Percentiles rank a stretch among this genome's conserved stretches.
Conservation (phyloP, 1,140 invertebrate species). For the Drosophila fuyamai region DNA sequence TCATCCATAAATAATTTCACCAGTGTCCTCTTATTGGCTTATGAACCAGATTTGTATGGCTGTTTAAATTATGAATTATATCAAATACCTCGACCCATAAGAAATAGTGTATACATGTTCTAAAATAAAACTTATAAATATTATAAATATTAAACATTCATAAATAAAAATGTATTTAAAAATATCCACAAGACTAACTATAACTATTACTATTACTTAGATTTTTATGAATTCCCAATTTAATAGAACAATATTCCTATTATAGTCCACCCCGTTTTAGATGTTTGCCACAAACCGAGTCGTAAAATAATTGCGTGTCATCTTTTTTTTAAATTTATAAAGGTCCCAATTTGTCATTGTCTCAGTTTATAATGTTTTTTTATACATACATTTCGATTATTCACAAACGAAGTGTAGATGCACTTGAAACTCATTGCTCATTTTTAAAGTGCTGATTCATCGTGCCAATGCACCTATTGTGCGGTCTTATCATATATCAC, state of each 20-base stretch:
- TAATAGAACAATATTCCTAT: background rate
- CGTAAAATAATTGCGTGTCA: background rate
- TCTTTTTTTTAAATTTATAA: background rate
- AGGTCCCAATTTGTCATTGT: background rate
- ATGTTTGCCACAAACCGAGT: background rate
- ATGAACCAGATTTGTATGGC: background rate
- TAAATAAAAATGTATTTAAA: too few relatives aligned
- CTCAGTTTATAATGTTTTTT: background rate
- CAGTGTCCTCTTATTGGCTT: background rate
- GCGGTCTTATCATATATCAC: constrained; percentile 5
- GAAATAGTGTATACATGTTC: too few relatives aligned
- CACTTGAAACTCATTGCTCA: constrained; percentile 21
- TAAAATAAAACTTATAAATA: too few relatives aligned
- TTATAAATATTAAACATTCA: too few relatives aligned
- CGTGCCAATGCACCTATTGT: constrained; percentile 25
- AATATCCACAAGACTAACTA: too few relatives aligned
- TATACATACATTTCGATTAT: constrained; percentile 16
- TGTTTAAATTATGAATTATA: background rate
- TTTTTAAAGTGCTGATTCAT: constrained; percentile 33
- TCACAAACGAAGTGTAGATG: constrained; percentile 19
- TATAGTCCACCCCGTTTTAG: background rate
- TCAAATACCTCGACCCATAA: background rate
- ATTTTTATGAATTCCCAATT: background rate
- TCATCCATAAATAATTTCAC: background rate
- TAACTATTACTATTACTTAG: background rate